Conservation (phyloP, 2,888 invertebrate genomes). For the Acanthoscelides obtectus region DNA sequence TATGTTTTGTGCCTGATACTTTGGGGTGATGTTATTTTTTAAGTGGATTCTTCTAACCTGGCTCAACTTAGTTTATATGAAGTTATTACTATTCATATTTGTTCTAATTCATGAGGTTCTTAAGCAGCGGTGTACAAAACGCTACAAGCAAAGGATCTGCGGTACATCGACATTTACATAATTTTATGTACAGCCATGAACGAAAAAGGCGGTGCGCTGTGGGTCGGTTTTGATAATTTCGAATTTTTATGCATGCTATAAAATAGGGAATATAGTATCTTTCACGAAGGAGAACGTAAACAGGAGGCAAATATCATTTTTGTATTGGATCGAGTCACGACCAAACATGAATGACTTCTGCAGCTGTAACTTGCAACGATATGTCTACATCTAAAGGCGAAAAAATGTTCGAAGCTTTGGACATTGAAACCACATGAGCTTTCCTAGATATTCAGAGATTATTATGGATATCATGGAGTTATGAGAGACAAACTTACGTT, state of each 20-base stretch:
- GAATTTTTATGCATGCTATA: neutral
- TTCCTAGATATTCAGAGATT: too few species aligned
- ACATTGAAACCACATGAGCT: too few species aligned
- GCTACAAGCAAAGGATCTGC: neutral
- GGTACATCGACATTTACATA: neutral
- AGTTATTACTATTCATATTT: neutral
- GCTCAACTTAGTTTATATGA: too few species aligned
- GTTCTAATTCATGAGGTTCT: neutral
- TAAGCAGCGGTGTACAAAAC: neutral
- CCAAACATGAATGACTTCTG: neutral
- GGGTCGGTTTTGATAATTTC: neutral
- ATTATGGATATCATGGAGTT: too few species aligned
- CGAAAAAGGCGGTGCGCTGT: neutral
- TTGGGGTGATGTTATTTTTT: too few species aligned
- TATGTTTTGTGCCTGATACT: too few species aligned
- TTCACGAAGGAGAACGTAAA: neutral
- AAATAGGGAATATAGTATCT: neutral
- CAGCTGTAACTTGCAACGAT: too few species aligned
- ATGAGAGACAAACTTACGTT: constrained; percentile 43
- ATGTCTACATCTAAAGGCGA: too few species aligned
- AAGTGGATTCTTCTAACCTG: too few species aligned
- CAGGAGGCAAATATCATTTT: neutral
- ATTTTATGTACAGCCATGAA: neutral
- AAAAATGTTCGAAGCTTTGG: too few species aligned
- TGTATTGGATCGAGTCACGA: neutral